A percentile compares a stretch with the other conserved stretches of the same genome.
Conservation (phyloP, 1,140 invertebrate species). For the Bombyx mori region DNA sequence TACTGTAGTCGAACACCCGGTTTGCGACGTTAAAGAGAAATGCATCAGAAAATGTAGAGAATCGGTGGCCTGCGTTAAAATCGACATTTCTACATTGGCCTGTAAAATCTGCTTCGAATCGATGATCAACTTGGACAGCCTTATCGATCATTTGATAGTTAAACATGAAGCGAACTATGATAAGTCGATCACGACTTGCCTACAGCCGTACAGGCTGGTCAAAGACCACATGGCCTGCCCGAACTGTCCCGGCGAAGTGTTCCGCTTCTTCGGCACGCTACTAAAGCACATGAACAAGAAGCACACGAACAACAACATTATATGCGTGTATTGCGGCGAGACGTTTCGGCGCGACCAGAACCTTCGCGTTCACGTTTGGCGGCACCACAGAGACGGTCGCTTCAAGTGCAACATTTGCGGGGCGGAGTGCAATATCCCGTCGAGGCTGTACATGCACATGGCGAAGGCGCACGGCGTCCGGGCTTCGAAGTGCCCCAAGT, state of each 20-base stretch:
- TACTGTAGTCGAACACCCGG: conserved; percentile 44
- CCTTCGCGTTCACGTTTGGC: conserved; percentile 53
- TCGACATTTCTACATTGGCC: conserved; percentile 47
- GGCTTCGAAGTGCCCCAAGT: conserved; percentile 54
- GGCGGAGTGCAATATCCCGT: conserved; percentile 52
- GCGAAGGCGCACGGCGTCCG: conserved; percentile 50
- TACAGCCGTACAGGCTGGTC: conserved; percentile 51
- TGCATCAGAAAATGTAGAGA: conserved; percentile 53
- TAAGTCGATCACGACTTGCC: conserved; percentile 49
- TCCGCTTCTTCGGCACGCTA: conserved; percentile 57
- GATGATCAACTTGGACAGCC: conserved; percentile 36
- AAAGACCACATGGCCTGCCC: conserved; percentile 59
- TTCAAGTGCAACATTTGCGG: conserved; percentile 53
- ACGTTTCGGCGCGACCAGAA: conserved; percentile 55
- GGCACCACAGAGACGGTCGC: conserved; percentile 47
- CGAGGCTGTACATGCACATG: conserved; percentile 58
- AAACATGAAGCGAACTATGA: conserved; percentile 57
- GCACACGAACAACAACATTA: conserved; percentile 58
- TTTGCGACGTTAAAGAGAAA: conserved; percentile 49
- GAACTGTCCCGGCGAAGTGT: conserved; percentile 44
- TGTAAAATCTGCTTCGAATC: conserved; percentile 56
- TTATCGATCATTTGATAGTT: conserved; percentile 47
- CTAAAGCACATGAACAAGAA: conserved; percentile 56
- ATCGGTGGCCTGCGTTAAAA: conserved; percentile 55
- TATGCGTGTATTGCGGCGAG: conserved; percentile 57